Percentiles rank a stretch among this genome's conserved stretches.
Evolutionary conservation across 2,888 invertebrate genomes (phyloP).

Genomic region (Pyrgus malvae): DNA sequence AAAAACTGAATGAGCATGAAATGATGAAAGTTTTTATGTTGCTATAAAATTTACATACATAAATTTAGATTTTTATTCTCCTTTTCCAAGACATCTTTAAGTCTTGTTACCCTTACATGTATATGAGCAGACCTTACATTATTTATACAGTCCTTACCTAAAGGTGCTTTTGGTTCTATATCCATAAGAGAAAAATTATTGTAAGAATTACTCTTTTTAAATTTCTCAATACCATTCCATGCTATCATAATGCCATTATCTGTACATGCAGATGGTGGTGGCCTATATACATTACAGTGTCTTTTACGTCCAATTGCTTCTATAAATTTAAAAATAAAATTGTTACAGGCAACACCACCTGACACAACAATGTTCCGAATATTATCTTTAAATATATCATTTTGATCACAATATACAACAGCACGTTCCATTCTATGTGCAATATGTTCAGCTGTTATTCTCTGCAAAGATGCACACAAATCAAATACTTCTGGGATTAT

Average conservation of each 20-base stretch:
- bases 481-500: constrained; percentile 89
- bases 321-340: constrained; percentile 88
- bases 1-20: no score
- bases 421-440: constrained; percentile 92
- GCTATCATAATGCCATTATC: constrained; percentile 99
- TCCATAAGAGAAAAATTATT: constrained; percentile 82
- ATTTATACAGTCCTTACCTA: constrained; percentile 83
- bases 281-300: constrained; percentile 86
- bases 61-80: background rate
- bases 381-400: constrained; percentile 77
- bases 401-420: constrained; percentile 85
- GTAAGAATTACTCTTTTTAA: constrained; percentile 47
- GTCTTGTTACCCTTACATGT: constrained; percentile 56
- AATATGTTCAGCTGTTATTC: constrained; percentile 88
- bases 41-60: background rate
- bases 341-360: constrained; percentile 98
- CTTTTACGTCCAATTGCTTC: constrained; percentile 84
- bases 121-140: constrained; percentile 82
- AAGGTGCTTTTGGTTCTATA: constrained; percentile 80
- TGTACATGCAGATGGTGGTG: constrained; percentile 93
- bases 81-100: constrained; percentile 36
- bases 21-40: background rate
- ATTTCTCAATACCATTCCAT: constrained; percentile 97
- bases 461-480: constrained; percentile 93
- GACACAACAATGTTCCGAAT: constrained; percentile 89